Evolutionary conservation across 2,113 vertebrate species (phyloP).

Genomic region (Aythya baeri): DNA sequence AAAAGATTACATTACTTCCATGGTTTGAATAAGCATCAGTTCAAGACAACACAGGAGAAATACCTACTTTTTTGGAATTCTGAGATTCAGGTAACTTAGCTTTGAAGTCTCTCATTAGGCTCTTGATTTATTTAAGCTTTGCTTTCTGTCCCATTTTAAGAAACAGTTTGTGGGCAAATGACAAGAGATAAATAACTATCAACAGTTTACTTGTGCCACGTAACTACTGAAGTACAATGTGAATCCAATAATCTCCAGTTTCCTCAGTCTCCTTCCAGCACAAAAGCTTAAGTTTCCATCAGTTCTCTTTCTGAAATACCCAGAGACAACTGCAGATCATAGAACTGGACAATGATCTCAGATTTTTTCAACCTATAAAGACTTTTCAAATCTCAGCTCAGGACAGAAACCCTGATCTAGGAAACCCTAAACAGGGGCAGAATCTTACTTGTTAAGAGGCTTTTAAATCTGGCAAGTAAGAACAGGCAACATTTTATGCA

Average conservation of each 20-base stretch:
- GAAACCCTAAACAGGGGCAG: not conserved
- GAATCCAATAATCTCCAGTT: not conserved
- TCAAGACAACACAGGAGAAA: not conserved
- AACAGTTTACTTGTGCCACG: not conserved
- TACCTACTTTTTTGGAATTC: not conserved
- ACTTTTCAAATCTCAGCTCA: not conserved
- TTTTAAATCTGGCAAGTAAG: not conserved
- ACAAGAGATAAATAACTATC: not conserved
- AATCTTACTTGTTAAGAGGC: not conserved
- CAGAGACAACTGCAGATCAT: not conserved
- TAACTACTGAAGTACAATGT: not conserved
- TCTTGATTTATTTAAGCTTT: not conserved
- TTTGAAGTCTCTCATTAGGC: not conserved
- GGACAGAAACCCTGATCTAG: not conserved
- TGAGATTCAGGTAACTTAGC: not conserved
- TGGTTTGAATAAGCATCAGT: not conserved
- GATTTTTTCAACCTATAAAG: not conserved
- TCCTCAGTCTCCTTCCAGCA: not conserved
- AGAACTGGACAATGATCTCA: not conserved
- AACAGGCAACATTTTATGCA: not conserved
- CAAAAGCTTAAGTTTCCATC: not conserved
- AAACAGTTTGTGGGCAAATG: not conserved
- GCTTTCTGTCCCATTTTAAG: not conserved
- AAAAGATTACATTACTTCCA: constrained; percentile 1
- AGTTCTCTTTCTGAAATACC: not conserved